phyloP scores from a whole-genome alignment of 2,888 invertebrate genomes.

The Ischnus inquisitorius region DNA sequence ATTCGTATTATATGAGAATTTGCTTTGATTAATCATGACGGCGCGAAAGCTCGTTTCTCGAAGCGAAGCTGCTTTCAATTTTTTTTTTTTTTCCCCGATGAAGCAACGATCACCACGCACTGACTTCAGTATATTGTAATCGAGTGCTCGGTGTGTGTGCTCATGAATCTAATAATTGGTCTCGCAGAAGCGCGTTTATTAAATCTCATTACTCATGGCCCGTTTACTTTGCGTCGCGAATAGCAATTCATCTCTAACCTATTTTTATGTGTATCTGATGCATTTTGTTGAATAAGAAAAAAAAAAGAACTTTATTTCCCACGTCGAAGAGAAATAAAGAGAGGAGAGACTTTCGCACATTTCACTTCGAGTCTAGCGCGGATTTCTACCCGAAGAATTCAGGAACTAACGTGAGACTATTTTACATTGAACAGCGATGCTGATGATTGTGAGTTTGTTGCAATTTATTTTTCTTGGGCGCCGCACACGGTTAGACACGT shows the following conservation, averaged over 20 bases:
- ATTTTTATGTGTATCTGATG: not conserved
- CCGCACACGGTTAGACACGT: not conserved
- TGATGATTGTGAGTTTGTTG: not conserved
- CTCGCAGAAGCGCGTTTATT: conserved; percentile 6
- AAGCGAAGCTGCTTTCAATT: not conserved
- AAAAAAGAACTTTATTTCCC: conserved; percentile 14
- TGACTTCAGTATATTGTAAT: not conserved
- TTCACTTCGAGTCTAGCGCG: not conserved
- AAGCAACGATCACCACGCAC: conserved; percentile 1
- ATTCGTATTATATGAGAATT: conserved; percentile 8
- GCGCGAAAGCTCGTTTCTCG: conserved; percentile 25
- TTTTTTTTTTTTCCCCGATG: not conserved
- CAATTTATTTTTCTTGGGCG: not conserved
- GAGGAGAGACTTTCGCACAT: conserved; percentile 46
- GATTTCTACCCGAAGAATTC: not conserved
- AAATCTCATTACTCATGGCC: conserved; percentile 29
- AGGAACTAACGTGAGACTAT: not conserved
- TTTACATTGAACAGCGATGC: not conserved
- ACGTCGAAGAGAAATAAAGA: not conserved
- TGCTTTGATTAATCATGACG: conserved; percentile 8
- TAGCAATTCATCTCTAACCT: conserved; percentile 3
- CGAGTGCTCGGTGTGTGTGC: not conserved
- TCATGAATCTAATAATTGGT: conserved; percentile 9
- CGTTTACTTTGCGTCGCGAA: conserved; percentile 21
- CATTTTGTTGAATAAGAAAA: not conserved